Base-by-base conservation (phyloP, 2,797 vertebrate genomes). In the Acropternis orthonyx region DNA sequence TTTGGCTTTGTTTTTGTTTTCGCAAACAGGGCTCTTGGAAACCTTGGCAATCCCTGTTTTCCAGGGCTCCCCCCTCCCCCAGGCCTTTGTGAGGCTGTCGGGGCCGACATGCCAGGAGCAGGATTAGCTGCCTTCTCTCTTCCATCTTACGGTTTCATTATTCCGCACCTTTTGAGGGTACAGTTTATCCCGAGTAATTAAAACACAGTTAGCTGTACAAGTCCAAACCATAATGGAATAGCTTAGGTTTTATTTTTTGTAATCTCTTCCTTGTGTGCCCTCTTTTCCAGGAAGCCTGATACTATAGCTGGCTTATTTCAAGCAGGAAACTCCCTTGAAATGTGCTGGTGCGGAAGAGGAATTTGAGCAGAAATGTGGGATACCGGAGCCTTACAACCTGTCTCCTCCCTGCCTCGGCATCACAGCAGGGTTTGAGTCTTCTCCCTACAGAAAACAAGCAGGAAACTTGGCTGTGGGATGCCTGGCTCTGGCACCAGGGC, bases 91-190 rank as follows among this genome's bases (percentile, higher is more conserved):
- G 58, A 90, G 76, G 91, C 91, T 91, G 93, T 81, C 5, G 4
- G 92, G 91, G 81, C 84, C 73, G 46, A 58, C 83, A 85, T 79
- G 95, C 95, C 91, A 95, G 96, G 63, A 95, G 94, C 83, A 84
- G 96, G 95, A 96, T 97, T 95, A 96, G 96, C 96, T 92, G 89
- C 52, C 88, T 85, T 75, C 95, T 79, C 96, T 85, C 95, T 95
- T 86, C 96, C 96, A 93, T 95, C 95, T 96, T 61, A 86, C 3
- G 4, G 51, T 66, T 76, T 88, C 91, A 90, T 93, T 95, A 89
- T 95, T 71, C 91, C 1, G 34, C 94, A 94, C 94, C 95, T 96
- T 97, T 85, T 49, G 92, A 97, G 93, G 95, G 96, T 48, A 95
- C 92, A 76, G 52, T 95, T 97, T 95, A 97, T 96, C 96, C 95